phyloP scores from a whole-genome alignment of 1,140 invertebrate species.

The Eciton burchellii region DNA sequence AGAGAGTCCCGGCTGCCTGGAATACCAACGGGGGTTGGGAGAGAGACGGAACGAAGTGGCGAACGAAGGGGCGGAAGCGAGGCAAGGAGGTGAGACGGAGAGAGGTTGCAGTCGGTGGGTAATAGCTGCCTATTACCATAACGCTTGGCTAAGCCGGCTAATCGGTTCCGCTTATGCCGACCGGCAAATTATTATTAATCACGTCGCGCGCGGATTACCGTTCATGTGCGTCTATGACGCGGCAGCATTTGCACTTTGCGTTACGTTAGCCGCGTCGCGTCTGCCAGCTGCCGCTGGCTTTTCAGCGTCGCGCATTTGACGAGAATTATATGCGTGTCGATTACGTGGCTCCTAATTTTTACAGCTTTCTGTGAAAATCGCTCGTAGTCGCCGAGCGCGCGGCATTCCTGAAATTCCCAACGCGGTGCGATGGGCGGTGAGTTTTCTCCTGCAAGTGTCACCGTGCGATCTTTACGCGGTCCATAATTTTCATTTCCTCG shows the following conservation, averaged over 20 bases:
- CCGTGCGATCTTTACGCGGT: too few relatives aligned
- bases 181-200: conserved; percentile 83
- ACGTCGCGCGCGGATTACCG: conserved; percentile 78
- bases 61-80: not conserved
- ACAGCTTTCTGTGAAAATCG: too few relatives aligned
- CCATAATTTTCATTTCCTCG: too few relatives aligned
- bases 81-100: not conserved
- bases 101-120: conserved; percentile 66
- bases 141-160: conserved; percentile 80
- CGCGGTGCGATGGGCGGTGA: too few relatives aligned
- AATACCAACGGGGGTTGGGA: not conserved
- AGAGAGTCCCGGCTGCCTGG: conserved; percentile 16
- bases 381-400: too few relatives aligned
- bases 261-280: not conserved
- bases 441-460: too few relatives aligned
- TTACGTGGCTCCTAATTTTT: too few relatives aligned
- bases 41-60: conserved; percentile 10
- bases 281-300: conserved; percentile 31
- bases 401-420: too few relatives aligned
- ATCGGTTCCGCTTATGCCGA: conserved; percentile 82
- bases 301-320: conserved; percentile 30
- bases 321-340: too few relatives aligned
- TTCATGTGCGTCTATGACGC: conserved; percentile 68
- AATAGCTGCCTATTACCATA: conserved; percentile 82
- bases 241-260: conserved; percentile 69